Base-by-base conservation (phyloP, 2,113 vertebrate genomes). In the Dipodomys ordii region DNA sequence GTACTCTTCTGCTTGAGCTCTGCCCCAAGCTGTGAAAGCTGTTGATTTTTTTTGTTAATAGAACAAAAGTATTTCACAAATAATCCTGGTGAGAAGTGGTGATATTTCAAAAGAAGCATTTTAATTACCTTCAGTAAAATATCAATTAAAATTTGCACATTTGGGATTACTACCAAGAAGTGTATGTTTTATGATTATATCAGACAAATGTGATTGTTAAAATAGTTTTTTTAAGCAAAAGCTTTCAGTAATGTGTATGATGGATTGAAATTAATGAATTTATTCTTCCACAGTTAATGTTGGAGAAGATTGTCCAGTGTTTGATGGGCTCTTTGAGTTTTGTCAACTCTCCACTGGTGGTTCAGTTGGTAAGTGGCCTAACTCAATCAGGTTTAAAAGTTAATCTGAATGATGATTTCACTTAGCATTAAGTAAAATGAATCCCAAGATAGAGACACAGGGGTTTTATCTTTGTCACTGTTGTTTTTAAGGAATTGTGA, bases 261-360 rank as follows among this genome's bases (percentile, higher is more conserved):
- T 91, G n/a, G 25, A 2, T 88, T 93, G 73, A 94, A 87, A 68
- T 84, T 76, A 83, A 91, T 87, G 68, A 74, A 90, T 68, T 88
- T 27, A 6, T 44, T 97, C 80, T 98, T 97, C 49, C 35, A 35
- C 96, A 99, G 98, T 99, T 98, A 99, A 99, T 76, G 98, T 99
- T 96, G 98, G 98, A 88, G 98, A 99, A 96, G 98, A 99, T 90
- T 99, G 98, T 97, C 98, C 98, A 92, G 98, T 99, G 10, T 99
- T 99, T 98, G 98, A 99, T 97, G 98, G 98, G 62, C 97, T 99
- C 28, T 99, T 99, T 97, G 98, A 99, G 78, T 99, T 99, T 93
- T 99, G 98, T 95, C 98, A 99, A 90, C 97, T 99, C 53, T 99
- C 98, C 90, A 98, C 98, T 87, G 98, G 98, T 93, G 98, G 98